A percentile compares a stretch with the other conserved stretches of the same genome.
These are phyloP conservation scores for Grallaria varia DNA, from an alignment of 2,113 vertebrate species.

Conservation along the genomic window DNA sequence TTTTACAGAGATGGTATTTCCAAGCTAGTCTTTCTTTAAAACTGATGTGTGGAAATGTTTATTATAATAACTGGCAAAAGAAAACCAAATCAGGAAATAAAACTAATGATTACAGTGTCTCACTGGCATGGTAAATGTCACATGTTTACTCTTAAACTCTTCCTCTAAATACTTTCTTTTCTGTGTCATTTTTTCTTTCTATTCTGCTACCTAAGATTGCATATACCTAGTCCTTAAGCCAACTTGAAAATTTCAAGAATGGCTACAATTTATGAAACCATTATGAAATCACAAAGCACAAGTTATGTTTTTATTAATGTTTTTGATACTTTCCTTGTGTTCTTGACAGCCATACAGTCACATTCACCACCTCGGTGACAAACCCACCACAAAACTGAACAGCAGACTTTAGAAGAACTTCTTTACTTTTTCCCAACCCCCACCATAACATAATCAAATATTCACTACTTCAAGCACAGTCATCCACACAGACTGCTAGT, in stretches of 20 bases:
- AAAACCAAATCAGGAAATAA: neutral
- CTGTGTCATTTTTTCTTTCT: neutral
- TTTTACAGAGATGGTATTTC: neutral
- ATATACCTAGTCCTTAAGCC: neutral
- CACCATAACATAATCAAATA: neutral
- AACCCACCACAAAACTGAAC: neutral
- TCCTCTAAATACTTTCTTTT: neutral
- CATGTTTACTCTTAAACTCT: neutral
- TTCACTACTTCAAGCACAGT: neutral
- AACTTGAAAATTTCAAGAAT: neutral
- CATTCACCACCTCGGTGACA: neutral
- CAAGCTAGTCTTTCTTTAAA: neutral
- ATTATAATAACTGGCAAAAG: neutral
- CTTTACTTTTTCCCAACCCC: neutral
- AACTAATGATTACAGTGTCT: neutral
- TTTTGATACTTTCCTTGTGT: neutral
- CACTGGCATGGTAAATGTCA: neutral
- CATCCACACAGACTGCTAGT: neutral
- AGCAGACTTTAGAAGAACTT: neutral
- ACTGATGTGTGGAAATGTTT: neutral
- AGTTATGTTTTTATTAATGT: neutral
- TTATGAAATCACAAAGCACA: neutral
- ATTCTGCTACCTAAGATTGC: neutral
- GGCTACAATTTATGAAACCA: neutral
- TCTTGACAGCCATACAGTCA: neutral